These are phyloP conservation scores for Orius insidiosus DNA, from an alignment of 1,140 invertebrate species.

Conservation along the genomic window DNA sequence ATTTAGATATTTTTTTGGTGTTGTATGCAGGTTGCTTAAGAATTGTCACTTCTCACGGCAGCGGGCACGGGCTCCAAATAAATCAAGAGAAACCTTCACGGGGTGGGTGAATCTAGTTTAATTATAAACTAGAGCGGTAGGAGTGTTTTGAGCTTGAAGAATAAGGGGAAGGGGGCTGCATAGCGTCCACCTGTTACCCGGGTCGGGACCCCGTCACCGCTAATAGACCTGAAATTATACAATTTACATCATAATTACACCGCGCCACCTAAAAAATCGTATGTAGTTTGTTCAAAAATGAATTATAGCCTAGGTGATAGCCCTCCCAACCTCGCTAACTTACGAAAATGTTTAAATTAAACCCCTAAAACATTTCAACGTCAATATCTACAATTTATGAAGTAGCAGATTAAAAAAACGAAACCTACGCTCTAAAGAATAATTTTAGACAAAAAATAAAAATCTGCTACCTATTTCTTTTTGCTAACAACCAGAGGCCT, in stretches of 20 bases:
- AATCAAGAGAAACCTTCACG: slow-evolving; percentile 2
- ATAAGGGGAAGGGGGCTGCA: neutral
- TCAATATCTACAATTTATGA: too few species aligned
- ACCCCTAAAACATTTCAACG: too few species aligned
- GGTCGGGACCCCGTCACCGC: neutral
- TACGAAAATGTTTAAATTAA: too few species aligned
- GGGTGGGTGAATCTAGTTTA: slow-evolving; percentile 2
- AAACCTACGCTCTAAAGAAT: too few species aligned
- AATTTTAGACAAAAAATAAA: too few species aligned
- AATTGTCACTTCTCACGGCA: slow-evolving; percentile 15
- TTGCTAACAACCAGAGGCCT: too few species aligned
- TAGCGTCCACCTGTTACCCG: neutral
- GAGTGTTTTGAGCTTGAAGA: neutral
- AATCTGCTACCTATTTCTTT: too few species aligned
- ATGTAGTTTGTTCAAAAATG: too few species aligned
- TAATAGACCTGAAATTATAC: slow-evolving; percentile 1
- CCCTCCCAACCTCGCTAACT: too few species aligned
- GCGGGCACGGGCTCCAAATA: neutral
- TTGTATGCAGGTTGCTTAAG: slow-evolving; percentile 1
- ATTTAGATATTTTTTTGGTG: slow-evolving; percentile 11
- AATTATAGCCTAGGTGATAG: too few species aligned
- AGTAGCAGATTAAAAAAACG: too few species aligned
- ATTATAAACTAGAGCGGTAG: slow-evolving; percentile 2
- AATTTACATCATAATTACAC: slow-evolving; percentile 3
- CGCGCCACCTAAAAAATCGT: neutral